Base-by-base conservation (phyloP, 1,140 invertebrate genomes). In the Sminthurinus signatus region DNA sequence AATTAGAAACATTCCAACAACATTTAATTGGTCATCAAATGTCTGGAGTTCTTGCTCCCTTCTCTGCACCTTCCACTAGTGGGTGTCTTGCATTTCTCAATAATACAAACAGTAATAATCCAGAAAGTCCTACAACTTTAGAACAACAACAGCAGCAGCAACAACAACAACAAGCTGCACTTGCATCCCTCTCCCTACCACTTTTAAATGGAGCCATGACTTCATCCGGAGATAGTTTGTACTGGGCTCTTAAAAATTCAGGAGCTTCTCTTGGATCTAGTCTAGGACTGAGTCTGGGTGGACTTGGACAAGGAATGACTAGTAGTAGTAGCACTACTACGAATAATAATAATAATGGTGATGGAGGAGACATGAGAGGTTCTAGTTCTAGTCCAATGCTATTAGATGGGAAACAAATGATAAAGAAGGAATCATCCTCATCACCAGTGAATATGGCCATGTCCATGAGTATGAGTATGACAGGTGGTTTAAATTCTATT, bases 21-120 rank as follows among this genome's bases (percentile, higher is more conserved):
- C 84, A 85, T 70, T 72, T 85, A 1, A 74, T 83, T 29, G 76
- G 78, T 5, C 84, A 85, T 75, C 81, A 83, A 25, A 80, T 84
- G 48, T 77, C 82, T 1, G 78, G 77, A 19, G 70, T 84, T 27
- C 72, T 83, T 8, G 70, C 72, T 27, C 72, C 73, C 12, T 63
- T 74, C 21, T 69, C 74, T 8, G 62, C 60, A 58, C 66, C 56
- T 23, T 55, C 58, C 29, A 44, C 58, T 0, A 44, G 58, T 42
- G 60, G 44, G 19, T 5, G 5, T 8, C 43, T 12, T 31, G 48
- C 27, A 12, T 39, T 58, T 42, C 60, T 42, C n/a, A n/a, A n/a
- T n/a, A n/a, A n/a, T n/a, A n/a, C n/a, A n/a, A n/a, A n/a, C n/a
- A 12, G 48, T 21, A 12, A 17, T 21, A 23, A 48, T 21, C 28